Evolutionary conservation across 2,888 invertebrate genomes (phyloP).

Genomic region (Macrosoma leucophasiata): DNA sequence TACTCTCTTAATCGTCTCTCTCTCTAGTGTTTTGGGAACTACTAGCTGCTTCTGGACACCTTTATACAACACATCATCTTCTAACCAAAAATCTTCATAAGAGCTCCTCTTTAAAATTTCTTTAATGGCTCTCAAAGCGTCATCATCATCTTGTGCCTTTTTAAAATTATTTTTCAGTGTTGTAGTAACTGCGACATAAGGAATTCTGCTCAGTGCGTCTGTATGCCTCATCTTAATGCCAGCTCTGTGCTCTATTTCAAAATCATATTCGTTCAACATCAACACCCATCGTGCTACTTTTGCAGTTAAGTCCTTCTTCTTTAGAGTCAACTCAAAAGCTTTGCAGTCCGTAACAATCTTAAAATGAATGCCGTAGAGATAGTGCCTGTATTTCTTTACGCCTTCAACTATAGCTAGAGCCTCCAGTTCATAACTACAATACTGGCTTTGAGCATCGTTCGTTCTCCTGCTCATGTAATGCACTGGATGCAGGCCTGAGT

Average conservation of each 20-base stretch:
- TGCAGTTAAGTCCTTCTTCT: not conserved
- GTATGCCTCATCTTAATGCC: not conserved
- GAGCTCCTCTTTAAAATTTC: no score
- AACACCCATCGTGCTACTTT: not conserved
- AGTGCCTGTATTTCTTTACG: slow-evolving; percentile 14
- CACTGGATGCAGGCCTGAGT: not conserved
- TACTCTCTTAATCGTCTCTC: no score
- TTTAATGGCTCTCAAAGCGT: no score
- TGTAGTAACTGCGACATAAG: not conserved
- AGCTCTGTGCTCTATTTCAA: not conserved
- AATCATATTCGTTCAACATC: not conserved
- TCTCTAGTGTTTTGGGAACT: no score
- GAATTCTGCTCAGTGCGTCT: not conserved
- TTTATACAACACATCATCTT: no score
- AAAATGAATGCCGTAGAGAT: slow-evolving; percentile 17
- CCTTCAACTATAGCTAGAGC: slow-evolving; percentile 15
- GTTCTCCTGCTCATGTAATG: slow-evolving; percentile 9
- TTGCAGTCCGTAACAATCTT: slow-evolving; percentile 32
- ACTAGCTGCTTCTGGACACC: no score
- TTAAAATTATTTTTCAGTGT: not conserved
- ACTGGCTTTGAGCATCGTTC: slow-evolving; percentile 10
- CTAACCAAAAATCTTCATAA: no score
- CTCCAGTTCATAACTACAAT: slow-evolving; percentile 30
- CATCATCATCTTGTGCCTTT: not conserved
- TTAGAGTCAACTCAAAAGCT: not conserved